phyloP scores from a whole-genome alignment of 2,888 invertebrate genomes.

The Zelleria hepariella region DNA sequence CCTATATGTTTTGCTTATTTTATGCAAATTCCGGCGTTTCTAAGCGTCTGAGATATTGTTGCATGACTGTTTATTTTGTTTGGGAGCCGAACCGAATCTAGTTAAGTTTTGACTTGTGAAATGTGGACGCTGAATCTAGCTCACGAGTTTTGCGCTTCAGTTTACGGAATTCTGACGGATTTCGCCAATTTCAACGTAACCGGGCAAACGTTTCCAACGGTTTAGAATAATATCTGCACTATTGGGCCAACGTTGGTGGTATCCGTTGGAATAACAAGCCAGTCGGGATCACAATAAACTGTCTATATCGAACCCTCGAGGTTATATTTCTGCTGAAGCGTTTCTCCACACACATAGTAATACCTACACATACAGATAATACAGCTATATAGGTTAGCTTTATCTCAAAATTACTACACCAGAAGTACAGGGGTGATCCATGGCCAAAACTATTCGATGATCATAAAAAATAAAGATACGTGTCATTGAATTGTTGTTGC shows the following conservation, averaged over 20 bases:
- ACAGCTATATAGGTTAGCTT: not conserved
- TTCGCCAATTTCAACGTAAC: not conserved
- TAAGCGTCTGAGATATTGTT: not conserved
- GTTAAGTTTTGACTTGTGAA: not conserved
- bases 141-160: not conserved
- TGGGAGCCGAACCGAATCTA: not conserved
- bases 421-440: too few species aligned
- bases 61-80: not conserved
- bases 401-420: not conserved
- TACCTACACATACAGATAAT: not conserved
- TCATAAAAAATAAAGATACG: too few species aligned
- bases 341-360: not conserved
- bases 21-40: constrained; percentile 25
- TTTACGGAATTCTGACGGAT: not conserved
- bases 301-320: not conserved
- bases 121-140: not conserved
- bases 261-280: not conserved
- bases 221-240: not conserved
- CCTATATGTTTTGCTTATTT: constrained; percentile 21
- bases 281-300: not conserved
- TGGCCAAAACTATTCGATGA: too few species aligned
- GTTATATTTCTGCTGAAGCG: not conserved
- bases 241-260: not conserved
- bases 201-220: too few species aligned
- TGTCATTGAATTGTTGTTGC: too few species aligned